phyloP scores from a whole-genome alignment of 2,113 vertebrate species.

The Heliornis fulica region DNA sequence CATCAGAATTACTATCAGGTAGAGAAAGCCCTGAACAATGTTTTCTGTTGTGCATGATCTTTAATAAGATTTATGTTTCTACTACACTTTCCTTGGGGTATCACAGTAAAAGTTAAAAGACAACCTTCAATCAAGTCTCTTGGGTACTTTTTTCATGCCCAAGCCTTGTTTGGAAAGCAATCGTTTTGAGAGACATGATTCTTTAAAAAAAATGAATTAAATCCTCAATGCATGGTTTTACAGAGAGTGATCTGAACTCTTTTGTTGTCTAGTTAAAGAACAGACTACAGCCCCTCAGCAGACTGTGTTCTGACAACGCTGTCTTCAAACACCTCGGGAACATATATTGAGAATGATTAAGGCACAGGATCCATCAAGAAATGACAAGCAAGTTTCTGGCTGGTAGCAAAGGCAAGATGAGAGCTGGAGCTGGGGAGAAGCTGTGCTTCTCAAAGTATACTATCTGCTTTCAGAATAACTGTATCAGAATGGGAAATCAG shows the following conservation, averaged over 20 bases:
- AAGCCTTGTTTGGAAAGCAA: neutral
- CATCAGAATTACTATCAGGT: neutral
- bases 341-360: neutral
- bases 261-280: neutral
- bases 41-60: neutral
- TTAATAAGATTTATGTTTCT: neutral
- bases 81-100: neutral
- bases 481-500: neutral
- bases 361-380: neutral
- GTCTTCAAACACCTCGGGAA: neutral
- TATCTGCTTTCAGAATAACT: neutral
- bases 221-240: neutral
- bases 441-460: neutral
- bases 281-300: neutral
- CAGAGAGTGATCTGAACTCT: neutral
- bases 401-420: conserved; percentile 14
- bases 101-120: neutral
- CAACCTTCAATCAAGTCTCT: neutral
- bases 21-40: neutral
- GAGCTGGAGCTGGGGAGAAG: neutral
- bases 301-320: neutral
- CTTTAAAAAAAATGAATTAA: neutral
- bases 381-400: neutral
- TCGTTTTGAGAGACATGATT: neutral
- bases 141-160: neutral